phyloP scores from a whole-genome alignment of 2,113 vertebrate species.

The Salvator merianae region DNA sequence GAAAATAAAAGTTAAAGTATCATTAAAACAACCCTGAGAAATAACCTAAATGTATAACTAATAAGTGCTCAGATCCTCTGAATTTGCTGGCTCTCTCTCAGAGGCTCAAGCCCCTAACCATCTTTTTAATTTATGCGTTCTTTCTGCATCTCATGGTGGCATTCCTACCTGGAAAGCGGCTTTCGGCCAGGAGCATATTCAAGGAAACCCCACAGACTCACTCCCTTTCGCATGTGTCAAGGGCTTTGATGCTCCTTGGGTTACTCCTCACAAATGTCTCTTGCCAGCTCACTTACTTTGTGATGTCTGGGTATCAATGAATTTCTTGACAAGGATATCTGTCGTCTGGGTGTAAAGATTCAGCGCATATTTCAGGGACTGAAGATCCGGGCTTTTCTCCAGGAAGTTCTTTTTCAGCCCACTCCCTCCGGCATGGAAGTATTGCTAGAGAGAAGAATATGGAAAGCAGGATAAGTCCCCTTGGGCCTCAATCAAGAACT shows the following conservation, averaged over 20 bases:
- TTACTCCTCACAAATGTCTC: background rate
- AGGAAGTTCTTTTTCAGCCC: conserved; percentile 97
- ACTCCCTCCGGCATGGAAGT: conserved; percentile 97
- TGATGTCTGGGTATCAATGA: conserved; percentile 92
- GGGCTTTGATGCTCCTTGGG: background rate
- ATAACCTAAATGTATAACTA: too few species aligned
- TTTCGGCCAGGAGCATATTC: too few species aligned
- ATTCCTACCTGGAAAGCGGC: too few species aligned
- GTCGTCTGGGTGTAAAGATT: conserved; percentile 98
- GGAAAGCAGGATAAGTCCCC: background rate
- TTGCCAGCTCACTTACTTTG: conserved; percentile 85
- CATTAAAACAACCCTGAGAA: too few species aligned
- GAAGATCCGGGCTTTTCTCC: conserved; percentile 94
- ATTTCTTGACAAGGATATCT: conserved; percentile 97
- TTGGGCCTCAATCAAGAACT: background rate
- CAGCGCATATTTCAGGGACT: conserved; percentile 93
- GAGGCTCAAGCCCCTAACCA: too few species aligned
- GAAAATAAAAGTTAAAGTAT: too few species aligned
- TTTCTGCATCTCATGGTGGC: too few species aligned
- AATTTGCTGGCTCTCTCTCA: too few species aligned
- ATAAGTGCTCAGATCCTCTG: too few species aligned
- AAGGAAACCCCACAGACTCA: too few species aligned
- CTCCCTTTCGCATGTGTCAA: too few species aligned
- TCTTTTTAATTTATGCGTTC: too few species aligned
- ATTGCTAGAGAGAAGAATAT: conserved; percentile 83